These are phyloP conservation scores for Nomada lathburiana DNA, from an alignment of 2,888 invertebrate genomes.

Conservation along the genomic window DNA sequence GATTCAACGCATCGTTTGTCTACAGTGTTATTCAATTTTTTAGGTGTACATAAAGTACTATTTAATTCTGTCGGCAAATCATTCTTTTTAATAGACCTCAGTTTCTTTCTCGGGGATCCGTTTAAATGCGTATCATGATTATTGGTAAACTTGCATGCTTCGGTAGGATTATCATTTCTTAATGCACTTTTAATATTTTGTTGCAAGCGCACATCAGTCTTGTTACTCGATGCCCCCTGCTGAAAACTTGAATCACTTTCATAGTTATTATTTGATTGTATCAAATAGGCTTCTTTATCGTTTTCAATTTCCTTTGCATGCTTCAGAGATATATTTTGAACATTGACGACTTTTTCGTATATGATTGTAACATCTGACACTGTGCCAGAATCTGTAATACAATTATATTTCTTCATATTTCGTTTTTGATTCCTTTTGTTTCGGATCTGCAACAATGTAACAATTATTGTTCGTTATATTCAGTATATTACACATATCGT, in stretches of 20 bases:
- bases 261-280: background rate
- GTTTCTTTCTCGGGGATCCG: background rate
- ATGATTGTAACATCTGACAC: background rate
- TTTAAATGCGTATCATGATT: background rate
- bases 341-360: background rate
- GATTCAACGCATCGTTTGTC: conserved; percentile 39
- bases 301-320: background rate
- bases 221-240: too few relatives aligned
- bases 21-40: conserved; percentile 32
- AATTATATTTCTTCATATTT: background rate
- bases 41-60: background rate
- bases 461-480: background rate
- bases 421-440: background rate
- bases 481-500: background rate
- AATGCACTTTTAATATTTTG: background rate
- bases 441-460: conserved; percentile 5
- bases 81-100: background rate
- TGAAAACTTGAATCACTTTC: background rate
- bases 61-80: background rate
- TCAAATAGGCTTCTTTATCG: background rate
- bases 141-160: background rate
- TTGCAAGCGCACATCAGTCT: background rate
- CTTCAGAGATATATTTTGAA: background rate
- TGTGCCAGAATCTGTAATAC: background rate
- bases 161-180: background rate